Conservation (phyloP, 2,888 invertebrate genomes). For the Synergus umbraculus region DNA sequence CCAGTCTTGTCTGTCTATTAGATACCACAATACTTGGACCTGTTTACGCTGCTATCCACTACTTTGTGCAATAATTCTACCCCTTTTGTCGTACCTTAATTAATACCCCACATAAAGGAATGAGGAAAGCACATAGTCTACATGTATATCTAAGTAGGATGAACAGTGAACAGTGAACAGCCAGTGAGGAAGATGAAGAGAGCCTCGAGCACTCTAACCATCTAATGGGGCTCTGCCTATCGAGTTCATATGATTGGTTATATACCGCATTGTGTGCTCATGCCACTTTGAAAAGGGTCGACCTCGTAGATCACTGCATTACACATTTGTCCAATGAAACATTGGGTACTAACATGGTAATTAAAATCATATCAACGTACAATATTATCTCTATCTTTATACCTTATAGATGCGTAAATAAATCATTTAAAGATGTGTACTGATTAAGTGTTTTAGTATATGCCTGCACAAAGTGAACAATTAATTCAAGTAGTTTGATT, state of each 20-base stretch:
- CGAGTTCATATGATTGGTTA: slow-evolving; percentile 60
- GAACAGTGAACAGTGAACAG: neutral
- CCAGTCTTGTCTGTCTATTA: neutral
- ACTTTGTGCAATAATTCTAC: neutral
- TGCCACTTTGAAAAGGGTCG: neutral
- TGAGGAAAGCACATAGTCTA: neutral
- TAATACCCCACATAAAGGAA: neutral
- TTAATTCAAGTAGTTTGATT: too few relatives aligned
- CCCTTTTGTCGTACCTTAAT: neutral
- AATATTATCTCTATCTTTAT: neutral
- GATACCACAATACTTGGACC: neutral
- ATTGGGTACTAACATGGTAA: neutral
- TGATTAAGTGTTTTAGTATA: neutral
- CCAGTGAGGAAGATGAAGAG: slow-evolving; percentile 9
- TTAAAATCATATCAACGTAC: neutral
- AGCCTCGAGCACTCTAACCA: slow-evolving; percentile 57
- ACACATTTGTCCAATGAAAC: neutral
- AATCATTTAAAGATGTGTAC: neutral
- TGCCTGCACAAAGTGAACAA: too few relatives aligned
- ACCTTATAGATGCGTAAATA: neutral
- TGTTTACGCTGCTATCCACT: neutral
- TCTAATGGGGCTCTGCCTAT: slow-evolving; percentile 63
- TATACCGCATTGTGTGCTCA: slow-evolving; percentile 19
- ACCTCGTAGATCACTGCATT: slow-evolving; percentile 2
- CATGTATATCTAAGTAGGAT: slow-evolving; percentile 1